Conservation (phyloP, 2,113 vertebrate genomes). For the Chascanopsetta lugubris region DNA sequence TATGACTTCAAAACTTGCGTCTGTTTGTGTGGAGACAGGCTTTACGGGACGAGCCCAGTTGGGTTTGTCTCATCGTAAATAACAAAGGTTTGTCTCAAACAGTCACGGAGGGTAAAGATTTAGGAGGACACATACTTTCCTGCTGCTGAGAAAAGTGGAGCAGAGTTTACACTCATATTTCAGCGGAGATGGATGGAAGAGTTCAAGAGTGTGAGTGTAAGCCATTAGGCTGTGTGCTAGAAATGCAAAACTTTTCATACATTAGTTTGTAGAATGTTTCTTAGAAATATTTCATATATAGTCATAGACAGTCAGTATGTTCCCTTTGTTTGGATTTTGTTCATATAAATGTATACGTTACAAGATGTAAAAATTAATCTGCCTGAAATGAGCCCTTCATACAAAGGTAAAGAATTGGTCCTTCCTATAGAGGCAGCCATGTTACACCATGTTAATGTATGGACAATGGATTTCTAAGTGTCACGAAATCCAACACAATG, state of each 20-base stretch:
- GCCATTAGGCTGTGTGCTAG: conserved; percentile 1
- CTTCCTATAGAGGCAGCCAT: too few relatives aligned
- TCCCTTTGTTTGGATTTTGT: too few relatives aligned
- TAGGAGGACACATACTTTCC: conserved; percentile 52
- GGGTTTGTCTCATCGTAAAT: conserved; percentile 56
- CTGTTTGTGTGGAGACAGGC: conserved; percentile 83
- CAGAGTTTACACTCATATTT: conserved; percentile 52
- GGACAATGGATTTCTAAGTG: too few relatives aligned
- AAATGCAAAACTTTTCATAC: conserved; percentile 18
- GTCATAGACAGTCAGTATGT: neutral
- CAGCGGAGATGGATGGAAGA: conserved; percentile 30
- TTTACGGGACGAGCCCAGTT: conserved; percentile 77
- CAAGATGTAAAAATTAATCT: too few relatives aligned
- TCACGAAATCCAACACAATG: conserved; percentile 23
- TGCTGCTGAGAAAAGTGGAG: conserved; percentile 55
- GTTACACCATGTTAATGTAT: too few relatives aligned
- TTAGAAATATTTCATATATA: too few relatives aligned
- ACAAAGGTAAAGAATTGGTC: too few relatives aligned
- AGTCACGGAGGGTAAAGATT: conserved; percentile 58
- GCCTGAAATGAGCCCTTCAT: too few relatives aligned
- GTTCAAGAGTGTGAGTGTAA: conserved; percentile 24
- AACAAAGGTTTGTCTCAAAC: conserved; percentile 51
- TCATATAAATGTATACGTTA: too few relatives aligned
- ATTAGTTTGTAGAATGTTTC: conserved; percentile 19
- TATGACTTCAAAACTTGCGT: conserved; percentile 84